Base-by-base conservation (phyloP, 2,888 invertebrate species). In the Lobophora halterata region DNA sequence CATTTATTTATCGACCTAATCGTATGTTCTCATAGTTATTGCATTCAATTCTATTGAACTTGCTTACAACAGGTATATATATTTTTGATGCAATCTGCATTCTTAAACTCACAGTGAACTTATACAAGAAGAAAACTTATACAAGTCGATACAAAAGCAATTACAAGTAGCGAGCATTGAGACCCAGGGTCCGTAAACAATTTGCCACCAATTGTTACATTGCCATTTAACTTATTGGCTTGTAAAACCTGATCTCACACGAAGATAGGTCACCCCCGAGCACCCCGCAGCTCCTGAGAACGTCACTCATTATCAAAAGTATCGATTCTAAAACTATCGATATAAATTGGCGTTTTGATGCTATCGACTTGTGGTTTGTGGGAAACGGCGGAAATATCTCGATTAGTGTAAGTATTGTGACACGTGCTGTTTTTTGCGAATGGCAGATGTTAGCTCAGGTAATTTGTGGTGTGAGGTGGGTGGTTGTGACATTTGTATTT, bases 211-310 rank as follows among this genome's bases (percentile, higher is more conserved):
- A 49, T 52, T 48, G 49, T 44, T 49, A 37, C 28, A 39, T 40
- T 46, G 61, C 58, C 56, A 64, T 61, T 65, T 64, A 60, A 61
- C 60, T 58, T 55, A 71, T 70, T 66, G 68, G 66, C 64, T 71
- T 63, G 63, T 68, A 68, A 74, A 71, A 65, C 64, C 55, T 69
- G 85, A 86, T 86, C 80, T 86, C 86, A 77, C 86, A 86, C 74
- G 75, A 55, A 72, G 86, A 86, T 86, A 83, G 30, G 51, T 63
- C 74, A 52, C 76, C 79, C 78, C 73, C 68, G 58, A 66, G 50
- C 53, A 59, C 65, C 80, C 83, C 65, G 79, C 66, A 65, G 75
- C 49, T 65, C 71, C 71, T 79, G 83, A 79, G 79, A 83, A 83
- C 79, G 66, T 67, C 71, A 74, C 73, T 82, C 74, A 72, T 81